Evolutionary conservation across 2,888 invertebrate genomes (phyloP).

Genomic region (Drosophila conformis): DNA sequence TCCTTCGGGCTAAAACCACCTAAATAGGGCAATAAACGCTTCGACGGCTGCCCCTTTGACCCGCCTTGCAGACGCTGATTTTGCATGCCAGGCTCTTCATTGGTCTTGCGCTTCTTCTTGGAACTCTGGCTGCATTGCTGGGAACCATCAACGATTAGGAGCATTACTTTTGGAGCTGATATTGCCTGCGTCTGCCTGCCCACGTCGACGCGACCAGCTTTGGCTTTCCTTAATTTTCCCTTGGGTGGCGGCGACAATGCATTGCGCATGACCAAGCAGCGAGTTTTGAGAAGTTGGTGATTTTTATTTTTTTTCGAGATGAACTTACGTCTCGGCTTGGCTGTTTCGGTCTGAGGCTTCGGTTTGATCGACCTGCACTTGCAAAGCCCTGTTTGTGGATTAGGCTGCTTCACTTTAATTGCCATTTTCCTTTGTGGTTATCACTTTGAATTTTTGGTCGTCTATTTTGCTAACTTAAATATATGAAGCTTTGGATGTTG

Average conservation of each 20-base stretch:
- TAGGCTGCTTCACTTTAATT: slow-evolving; percentile 7
- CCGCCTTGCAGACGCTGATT: background rate
- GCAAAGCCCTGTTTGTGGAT: background rate
- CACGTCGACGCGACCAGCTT: background rate
- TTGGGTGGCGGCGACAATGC: background rate
- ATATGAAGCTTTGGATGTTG: slow-evolving; percentile 1
- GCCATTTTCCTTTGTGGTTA: slow-evolving; percentile 29
- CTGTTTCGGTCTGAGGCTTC: background rate
- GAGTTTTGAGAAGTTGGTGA: background rate
- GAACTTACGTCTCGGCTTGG: background rate
- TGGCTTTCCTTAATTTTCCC: background rate
- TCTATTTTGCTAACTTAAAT: slow-evolving; percentile 26
- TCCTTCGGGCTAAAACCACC: background rate
- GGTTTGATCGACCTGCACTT: background rate
- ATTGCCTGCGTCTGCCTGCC: background rate
- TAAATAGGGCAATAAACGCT: background rate
- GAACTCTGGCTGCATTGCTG: background rate
- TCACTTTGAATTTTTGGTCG: slow-evolving; percentile 34
- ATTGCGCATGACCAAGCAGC: background rate
- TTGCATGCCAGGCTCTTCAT: background rate
- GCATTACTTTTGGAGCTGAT: background rate
- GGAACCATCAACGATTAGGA: background rate
- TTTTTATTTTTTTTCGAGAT: background rate
- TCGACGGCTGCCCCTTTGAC: background rate
- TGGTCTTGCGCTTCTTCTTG: background rate